phyloP scores from a whole-genome alignment of 2,797 vertebrate species.

The Chaetodon trifasciatus region DNA sequence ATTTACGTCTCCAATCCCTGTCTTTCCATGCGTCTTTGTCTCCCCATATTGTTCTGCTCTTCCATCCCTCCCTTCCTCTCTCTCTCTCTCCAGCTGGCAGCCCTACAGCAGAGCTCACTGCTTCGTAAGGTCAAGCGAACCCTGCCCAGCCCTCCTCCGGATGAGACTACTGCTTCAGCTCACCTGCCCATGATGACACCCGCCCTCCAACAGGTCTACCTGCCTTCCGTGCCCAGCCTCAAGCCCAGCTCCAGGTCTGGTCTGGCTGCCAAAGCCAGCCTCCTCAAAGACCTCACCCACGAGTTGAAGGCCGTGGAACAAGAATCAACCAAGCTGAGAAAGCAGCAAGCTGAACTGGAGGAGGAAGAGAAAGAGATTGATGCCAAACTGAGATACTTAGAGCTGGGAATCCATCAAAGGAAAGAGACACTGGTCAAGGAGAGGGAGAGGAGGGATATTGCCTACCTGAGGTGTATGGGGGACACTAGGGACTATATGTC shows the following conservation, averaged over 20 bases:
- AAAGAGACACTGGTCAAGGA: constrained; percentile 97
- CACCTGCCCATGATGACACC: constrained; percentile 92
- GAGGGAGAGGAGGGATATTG: constrained; percentile 92
- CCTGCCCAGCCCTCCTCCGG: constrained; percentile 98
- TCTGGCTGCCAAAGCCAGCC: constrained; percentile 94
- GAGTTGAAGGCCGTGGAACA: constrained; percentile 98
- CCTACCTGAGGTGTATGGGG: constrained; percentile 92
- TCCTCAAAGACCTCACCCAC: constrained; percentile 96
- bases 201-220: constrained; percentile 91
- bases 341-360: constrained; percentile 98
- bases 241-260: constrained; percentile 86
- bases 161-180: constrained; percentile 87
- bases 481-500: constrained; percentile 97
- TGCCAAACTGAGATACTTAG: constrained; percentile 97
- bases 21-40: constrained; percentile 40
- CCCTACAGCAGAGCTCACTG: constrained; percentile 94
- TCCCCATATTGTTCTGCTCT: constrained; percentile 50
- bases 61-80: constrained; percentile 41
- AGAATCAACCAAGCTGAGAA: constrained; percentile 97
- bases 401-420: constrained; percentile 96
- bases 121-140: constrained; percentile 98
- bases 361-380: constrained; percentile 99
- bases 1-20: constrained; percentile 24
- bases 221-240: constrained; percentile 86
- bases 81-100: constrained; percentile 90